Conservation (phyloP, 2,797 vertebrate genomes). For the Tokudaia muenninki region DNA sequence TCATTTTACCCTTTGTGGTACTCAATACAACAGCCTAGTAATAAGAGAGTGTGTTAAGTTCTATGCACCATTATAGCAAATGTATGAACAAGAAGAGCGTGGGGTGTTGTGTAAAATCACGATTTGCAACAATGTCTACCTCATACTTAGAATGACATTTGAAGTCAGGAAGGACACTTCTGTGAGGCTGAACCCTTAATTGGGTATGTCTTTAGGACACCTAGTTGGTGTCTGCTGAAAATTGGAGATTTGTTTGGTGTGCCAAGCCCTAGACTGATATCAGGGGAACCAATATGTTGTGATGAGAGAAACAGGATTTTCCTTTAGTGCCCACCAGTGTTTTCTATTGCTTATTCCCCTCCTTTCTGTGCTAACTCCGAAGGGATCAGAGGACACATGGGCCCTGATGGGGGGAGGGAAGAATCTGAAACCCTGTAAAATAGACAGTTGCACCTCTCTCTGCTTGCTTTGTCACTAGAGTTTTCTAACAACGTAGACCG, state of each 20-base stretch:
- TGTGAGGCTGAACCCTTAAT: background rate
- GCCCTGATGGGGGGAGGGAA: background rate
- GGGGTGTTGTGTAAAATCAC: background rate
- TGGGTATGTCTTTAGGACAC: background rate
- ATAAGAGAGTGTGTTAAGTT: background rate
- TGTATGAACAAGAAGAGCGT: background rate
- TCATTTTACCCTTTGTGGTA: background rate
- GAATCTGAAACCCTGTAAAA: background rate
- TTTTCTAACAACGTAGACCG: background rate
- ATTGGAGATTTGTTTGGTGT: background rate
- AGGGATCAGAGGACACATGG: background rate
- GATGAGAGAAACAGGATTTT: background rate
- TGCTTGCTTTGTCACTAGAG: background rate
- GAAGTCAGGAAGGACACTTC: background rate
- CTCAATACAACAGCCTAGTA: background rate
- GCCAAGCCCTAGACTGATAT: background rate
- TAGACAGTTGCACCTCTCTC: fast-evolving
- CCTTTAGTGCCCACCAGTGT: no score
- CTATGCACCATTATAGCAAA: background rate
- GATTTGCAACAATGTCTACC: background rate
- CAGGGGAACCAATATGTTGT: background rate
- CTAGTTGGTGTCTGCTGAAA: background rate
- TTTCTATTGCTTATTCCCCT: background rate
- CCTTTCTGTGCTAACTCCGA: fast-evolving
- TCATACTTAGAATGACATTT: background rate